Base-by-base conservation (phyloP, 2,888 invertebrate genomes). In the Clistopyga incitator region DNA sequence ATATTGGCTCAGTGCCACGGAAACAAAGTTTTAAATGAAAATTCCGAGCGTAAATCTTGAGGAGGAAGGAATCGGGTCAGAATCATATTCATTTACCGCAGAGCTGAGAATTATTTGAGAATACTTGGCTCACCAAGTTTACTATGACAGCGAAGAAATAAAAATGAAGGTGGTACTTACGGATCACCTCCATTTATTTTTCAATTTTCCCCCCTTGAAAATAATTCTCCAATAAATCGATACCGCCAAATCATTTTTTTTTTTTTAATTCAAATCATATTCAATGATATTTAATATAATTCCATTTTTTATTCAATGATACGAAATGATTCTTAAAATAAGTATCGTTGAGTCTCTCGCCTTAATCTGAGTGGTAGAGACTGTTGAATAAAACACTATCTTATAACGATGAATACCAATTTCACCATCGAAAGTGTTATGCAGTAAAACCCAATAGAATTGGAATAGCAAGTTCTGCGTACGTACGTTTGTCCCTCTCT, bases 381-480 rank as follows among this genome's bases (percentile, higher is more conserved):
- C 11, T 20, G 52, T 54, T 54, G 23, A 8, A 54, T 20, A 54
- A 54, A 23, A 20, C 52, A 54, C 23, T 54, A 11, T 52, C 18
- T 11, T 20, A 54, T 54, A 54, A 54, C 52, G 23, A 11, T 8
- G 18, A 50, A 50, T 23, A 20, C 2, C 25, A 20, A 1, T 23
- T 56, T 56, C 11, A 8, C 18, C 3, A 4, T 2, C 25, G 25
- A 25, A 25, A 56, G 10, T 25, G 23, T 25, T 56, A 23, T 23
- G 56, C 56, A 56, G 56, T 50, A 20, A 13, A 75, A 18, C 11
- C 42, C 38, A 52, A 65, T 64, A 52, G 38, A 52, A 50, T 23
- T 64, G n/a, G 15, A 77, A 77, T 68, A 45, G 45, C 34, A 10
- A 38, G 38, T 38, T 38, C 34, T 38, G 8, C 34, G 34, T 6